Evolutionary conservation across 2,888 invertebrate genomes (phyloP), one percentile per base, ranked within the genome.

Genomic region (Gerris lacustris): DNA sequence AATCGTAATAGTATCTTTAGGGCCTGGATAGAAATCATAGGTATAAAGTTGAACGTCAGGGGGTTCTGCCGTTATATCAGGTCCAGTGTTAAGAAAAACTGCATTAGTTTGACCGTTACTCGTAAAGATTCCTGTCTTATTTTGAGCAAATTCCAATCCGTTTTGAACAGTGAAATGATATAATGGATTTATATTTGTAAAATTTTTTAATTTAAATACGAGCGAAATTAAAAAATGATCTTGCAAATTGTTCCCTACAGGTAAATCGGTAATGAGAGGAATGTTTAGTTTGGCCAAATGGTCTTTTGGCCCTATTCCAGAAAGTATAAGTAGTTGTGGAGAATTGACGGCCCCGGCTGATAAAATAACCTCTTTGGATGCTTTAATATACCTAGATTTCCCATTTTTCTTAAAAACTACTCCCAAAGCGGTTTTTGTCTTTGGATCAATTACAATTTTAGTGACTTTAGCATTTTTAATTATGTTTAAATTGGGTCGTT

Each of bases 271-370:
- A 31, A 71, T 45, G 43, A 67, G 6, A 43, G 45, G 4, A 15
- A 71, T 71, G n/a, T 69, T 68, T 44, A 55, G 44, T 45, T 43
- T 66, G 11, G 31, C 0, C 31, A 71, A 11, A 6, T 71, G 55
- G 43, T 71, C 47, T 45, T 67, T 63, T 11, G 72, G 73, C 15
- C 75, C 75, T 6, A 75, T 72, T 5, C 75, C 75, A 18, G 75
- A 75, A 5, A 75, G 68, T 72, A 75, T 73, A 9, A 74, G 63
- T 44, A 75, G 47, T 45, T 75, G 73, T 44, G 75, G 75, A 7
- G 73, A 68, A 44, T 70, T 70, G 6, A 75, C 71, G 5, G 70
- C 68, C 6, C 75, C 75, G 11, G 73, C 71, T 5, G 73, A 72
- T 15, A 73, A n/a, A 44, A 75, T 74, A 44, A 75, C 73, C 66